Base-by-base conservation (phyloP, 2,113 vertebrate genomes). In the Progne subis region DNA sequence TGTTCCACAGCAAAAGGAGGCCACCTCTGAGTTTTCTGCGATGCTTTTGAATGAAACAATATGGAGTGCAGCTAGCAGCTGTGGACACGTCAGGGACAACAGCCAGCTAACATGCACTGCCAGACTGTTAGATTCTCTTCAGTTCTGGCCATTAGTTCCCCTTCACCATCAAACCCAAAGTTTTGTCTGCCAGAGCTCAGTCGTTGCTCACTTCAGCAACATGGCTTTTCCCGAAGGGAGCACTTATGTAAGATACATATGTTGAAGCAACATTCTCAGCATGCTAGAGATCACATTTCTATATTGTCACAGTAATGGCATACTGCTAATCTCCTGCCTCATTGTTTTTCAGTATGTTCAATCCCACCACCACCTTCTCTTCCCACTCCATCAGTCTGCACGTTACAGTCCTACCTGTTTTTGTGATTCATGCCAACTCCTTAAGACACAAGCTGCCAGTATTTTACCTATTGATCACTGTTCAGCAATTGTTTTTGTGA, bases 61-160 rank as follows among this genome's bases (percentile, higher is more conserved):
- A 86, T 90, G 97, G 97, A 98, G 98, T 93, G 97, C 96, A 96
- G 56, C 95, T 95, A 98, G 96, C 95, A 95, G 97, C 98, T 98
- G 98, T 80, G 71, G 64, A n/a, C 26, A 56, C 24, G 50, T 84
- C 49, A 76, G 83, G 95, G 34, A 92, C 53, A 96, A 98, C 98
- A 98, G 97, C 97, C 96, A 98, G 97, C 98, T 97, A 98, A 98
- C 95, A 52, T 20, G 90, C 98, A 98, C 98, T 98, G 98, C 98
- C 98, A 96, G 74, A 94, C 95, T 65, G 97, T 53, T 88, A 86
- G 93, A 80, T 56, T 81, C 92, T 63, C 11, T 23, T 78, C 12
- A 37, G 20, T 69, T 86, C 47, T 18, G 43, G 23, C 29, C 56
- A n/a, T 28, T 12, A 34, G 47, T 1, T 80, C 10, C 21, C 39